Percentiles rank a stretch among this genome's conserved stretches.
Conservation (phyloP, 2,888 invertebrate genomes). For the Stenoptilia bipunctidactyla region DNA sequence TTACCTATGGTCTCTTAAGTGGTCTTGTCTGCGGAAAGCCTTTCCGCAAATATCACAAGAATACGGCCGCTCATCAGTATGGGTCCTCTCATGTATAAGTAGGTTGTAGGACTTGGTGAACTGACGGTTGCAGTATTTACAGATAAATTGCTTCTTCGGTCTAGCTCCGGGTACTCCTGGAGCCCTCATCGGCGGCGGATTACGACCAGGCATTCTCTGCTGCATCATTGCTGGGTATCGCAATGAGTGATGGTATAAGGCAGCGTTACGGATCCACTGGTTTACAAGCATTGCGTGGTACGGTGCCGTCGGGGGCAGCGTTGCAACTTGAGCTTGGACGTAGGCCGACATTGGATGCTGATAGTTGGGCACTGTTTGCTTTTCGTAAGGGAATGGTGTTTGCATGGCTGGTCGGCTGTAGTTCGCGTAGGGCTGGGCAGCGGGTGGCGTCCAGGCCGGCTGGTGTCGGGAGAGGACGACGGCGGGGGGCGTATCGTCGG, state of each 20-base stretch:
- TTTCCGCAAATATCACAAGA: constrained; percentile 97
- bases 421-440: constrained; percentile 41
- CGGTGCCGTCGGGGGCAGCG: constrained; percentile 54
- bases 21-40: constrained; percentile 95
- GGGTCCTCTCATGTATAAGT: constrained; percentile 96
- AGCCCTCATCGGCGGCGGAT: constrained; percentile 67
- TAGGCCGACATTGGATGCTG: constrained; percentile 55
- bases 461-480: constrained; percentile 55
- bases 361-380: constrained; percentile 40
- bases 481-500: constrained; percentile 69
- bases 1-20: constrained; percentile 90
- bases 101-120: constrained; percentile 99
- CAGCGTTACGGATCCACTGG: constrained; percentile 81
- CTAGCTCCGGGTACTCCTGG: constrained; percentile 71
- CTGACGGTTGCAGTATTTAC: constrained; percentile 96
- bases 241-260: constrained; percentile 73
- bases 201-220: constrained; percentile 62
- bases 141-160: constrained; percentile 92
- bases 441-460: constrained; percentile 41
- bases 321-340: constrained; percentile 59
- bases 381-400: constrained; percentile 51
- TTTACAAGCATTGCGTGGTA: constrained; percentile 76
- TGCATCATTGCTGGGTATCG: constrained; percentile 63
- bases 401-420: constrained; percentile 49
- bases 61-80: constrained; percentile 96